Evolutionary conservation across 2,797 vertebrate genomes (phyloP).

Genomic region (Alectoris magna): DNA sequence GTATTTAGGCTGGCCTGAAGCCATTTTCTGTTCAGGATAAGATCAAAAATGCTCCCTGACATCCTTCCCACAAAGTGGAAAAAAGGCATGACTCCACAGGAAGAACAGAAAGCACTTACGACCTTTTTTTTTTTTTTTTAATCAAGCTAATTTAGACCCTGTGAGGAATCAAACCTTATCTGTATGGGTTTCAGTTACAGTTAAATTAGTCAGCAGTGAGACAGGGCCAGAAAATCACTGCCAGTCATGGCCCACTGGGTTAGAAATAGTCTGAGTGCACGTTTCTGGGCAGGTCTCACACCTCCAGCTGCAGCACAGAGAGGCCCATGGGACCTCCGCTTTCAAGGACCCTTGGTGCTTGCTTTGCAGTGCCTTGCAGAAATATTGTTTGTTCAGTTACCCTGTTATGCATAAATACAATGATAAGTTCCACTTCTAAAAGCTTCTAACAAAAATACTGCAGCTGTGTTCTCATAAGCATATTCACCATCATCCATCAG

Average conservation of each 20-base stretch:
- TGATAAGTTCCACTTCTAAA: background rate
- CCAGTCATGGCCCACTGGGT: background rate
- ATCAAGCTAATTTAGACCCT: background rate
- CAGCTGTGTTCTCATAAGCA: background rate
- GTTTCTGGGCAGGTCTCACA: background rate
- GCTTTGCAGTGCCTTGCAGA: fast-evolving
- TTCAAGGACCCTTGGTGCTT: background rate
- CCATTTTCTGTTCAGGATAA: background rate
- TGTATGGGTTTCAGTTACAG: background rate
- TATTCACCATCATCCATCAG: background rate
- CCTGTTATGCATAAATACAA: background rate
- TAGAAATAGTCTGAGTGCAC: background rate
- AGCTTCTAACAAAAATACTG: background rate
- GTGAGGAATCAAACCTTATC: background rate
- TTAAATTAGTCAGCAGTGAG: background rate
- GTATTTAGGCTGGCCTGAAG: background rate
- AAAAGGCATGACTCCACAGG: background rate
- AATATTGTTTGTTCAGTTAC: background rate
- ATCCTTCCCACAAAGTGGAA: background rate
- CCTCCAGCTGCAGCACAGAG: background rate
- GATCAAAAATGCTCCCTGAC: background rate
- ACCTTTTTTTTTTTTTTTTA: background rate
- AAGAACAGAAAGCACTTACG: background rate
- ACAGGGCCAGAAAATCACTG: background rate
- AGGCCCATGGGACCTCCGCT: fast-evolving